phyloP scores from a whole-genome alignment of 2,797 vertebrate species.

The Propithecus deckenii region DNA sequence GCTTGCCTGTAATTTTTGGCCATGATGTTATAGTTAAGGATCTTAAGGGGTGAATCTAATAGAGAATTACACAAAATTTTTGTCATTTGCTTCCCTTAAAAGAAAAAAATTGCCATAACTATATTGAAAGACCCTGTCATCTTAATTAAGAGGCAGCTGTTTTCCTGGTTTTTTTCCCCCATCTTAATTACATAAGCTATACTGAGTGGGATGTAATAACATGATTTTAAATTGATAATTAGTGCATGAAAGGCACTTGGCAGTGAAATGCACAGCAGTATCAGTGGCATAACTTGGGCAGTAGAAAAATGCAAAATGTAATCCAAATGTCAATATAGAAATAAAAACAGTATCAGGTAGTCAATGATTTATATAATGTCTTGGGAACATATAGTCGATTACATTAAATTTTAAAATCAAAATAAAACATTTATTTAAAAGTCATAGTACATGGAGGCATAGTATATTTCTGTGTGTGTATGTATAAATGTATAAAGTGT shows the following conservation, averaged over 20 bases:
- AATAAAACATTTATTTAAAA: slow-evolving; percentile 26
- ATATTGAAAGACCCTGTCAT: background rate
- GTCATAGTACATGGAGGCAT: background rate
- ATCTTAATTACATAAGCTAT: slow-evolving; percentile 17
- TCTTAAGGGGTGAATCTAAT: background rate
- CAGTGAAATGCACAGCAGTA: background rate
- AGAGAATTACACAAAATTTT: background rate
- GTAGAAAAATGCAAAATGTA: background rate
- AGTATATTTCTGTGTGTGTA: fast-evolving
- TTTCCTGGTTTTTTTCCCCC: background rate
- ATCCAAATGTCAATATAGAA: slow-evolving; percentile 11
- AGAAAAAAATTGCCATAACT: background rate
- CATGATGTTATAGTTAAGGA: background rate
- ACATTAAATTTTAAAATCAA: background rate
- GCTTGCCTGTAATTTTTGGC: background rate
- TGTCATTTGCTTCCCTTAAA: background rate
- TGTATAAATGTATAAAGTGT: background rate
- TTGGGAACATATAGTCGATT: slow-evolving; percentile 7
- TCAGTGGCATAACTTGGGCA: background rate
- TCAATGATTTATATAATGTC: background rate
- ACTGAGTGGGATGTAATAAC: slow-evolving; percentile 10
- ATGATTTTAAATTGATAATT: slow-evolving; percentile 48
- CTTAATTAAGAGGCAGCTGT: slow-evolving; percentile 38
- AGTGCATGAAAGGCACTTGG: slow-evolving; percentile 31
- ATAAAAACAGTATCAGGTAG: background rate